Evolutionary conservation across 2,113 vertebrate species (phyloP), one percentile per base, ranked within the genome.

Genomic region (Heterocephalus glaber): DNA sequence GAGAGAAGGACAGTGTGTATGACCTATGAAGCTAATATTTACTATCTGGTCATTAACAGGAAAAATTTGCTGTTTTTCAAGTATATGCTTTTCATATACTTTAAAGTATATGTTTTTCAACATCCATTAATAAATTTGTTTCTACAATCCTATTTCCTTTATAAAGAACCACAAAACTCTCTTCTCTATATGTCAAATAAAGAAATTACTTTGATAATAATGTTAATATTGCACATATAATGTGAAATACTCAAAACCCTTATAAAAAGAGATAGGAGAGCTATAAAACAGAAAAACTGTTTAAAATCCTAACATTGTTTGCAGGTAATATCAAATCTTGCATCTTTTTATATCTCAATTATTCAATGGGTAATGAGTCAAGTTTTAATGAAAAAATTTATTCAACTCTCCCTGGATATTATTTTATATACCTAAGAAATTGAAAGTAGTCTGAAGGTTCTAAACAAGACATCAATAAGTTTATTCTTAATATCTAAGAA

Each of bases 341-440:
- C 7, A 86, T 44, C 30, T 66, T 86, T 81, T 60, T 60, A 60
- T 60, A 76, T 74, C 22, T 86, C 56, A 81, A 2, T 77, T 86
- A 86, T 44, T 86, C 86, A 92, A 8, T 95, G 66, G 28, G 44
- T 24, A 52, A 63, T 33, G 11, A 47, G 24, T 79, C 30, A 84
- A 79, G 1, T 44, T 94, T 86, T 89, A 72, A 89, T 93, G 65
- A 60, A 92, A 80, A 52, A 44, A 76, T 92, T 86, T 60, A 70
- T 41, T 95, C 11, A 77, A 82, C 2, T 77, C 20, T 47, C 28
- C n/a, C 85, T 86, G 61, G 38, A 1, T 92, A 65, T 76, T 79
- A 52, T 47, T 65, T 65, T 33, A 65, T 65, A 65, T 33, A 65
- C 63, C 30, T 65, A 65, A 65, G 30, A 68, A 90, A 41, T 41